These are phyloP conservation scores for Empidonax alnorum DNA, from an alignment of 2,113 vertebrate species.

Conservation along the genomic window DNA sequence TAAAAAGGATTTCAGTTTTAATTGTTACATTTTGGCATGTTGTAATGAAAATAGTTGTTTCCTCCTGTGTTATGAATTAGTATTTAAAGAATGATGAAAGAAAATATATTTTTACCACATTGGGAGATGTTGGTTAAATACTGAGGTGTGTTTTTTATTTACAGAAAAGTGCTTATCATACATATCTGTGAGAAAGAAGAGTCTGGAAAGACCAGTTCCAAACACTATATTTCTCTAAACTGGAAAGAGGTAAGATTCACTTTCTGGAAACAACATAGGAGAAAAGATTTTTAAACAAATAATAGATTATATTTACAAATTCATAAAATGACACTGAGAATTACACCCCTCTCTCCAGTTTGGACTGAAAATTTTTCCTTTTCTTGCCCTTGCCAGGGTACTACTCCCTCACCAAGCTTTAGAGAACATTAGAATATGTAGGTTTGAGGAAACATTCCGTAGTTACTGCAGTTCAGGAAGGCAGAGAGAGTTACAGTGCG, in stretches of 20 bases:
- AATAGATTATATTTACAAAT: background rate
- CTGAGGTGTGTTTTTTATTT: background rate
- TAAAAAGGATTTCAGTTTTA: background rate
- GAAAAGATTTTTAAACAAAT: background rate
- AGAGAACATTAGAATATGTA: background rate
- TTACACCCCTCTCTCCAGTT: background rate
- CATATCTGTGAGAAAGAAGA: slow-evolving; percentile 72
- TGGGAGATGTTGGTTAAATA: background rate
- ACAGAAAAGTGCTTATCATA: slow-evolving; percentile 77
- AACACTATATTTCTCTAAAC: slow-evolving; percentile 74
- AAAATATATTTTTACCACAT: background rate
- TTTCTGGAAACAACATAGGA: background rate
- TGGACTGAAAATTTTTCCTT: background rate
- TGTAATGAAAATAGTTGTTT: background rate
- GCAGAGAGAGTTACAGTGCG: background rate
- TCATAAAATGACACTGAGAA: background rate
- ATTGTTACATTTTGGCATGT: background rate
- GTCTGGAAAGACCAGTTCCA: slow-evolving; percentile 36
- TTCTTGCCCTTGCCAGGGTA: background rate
- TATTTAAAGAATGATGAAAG: background rate
- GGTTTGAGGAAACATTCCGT: background rate
- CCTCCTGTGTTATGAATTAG: background rate
- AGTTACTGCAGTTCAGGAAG: background rate
- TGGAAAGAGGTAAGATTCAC: slow-evolving; percentile 77
- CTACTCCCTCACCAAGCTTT: background rate